A percentile compares a stretch with the other conserved stretches of the same genome.
phyloP scores from a whole-genome alignment of 2,888 invertebrate genomes.

The Drosophila atripex region DNA sequence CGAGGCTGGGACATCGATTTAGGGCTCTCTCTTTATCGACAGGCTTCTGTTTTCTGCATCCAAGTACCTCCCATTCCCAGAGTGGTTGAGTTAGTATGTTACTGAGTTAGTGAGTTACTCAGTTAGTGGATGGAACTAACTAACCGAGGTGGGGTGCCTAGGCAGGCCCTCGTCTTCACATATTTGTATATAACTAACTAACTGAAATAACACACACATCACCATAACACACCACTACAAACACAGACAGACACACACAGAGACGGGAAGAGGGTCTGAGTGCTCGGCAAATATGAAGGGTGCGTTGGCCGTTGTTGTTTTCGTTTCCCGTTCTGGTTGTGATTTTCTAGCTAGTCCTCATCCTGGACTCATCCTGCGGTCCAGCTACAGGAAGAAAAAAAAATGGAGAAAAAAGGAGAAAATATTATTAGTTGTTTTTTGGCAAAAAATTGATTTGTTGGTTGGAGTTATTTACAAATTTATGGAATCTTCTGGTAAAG shows the following conservation, averaged over 20 bases:
- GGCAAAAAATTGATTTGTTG: too few relatives aligned
- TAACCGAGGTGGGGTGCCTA: conserved; percentile 37
- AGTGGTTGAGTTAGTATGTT: too few relatives aligned
- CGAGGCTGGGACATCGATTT: neutral
- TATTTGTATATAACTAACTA: conserved; percentile 77
- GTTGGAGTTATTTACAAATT: too few relatives aligned
- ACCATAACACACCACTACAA: neutral
- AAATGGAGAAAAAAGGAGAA: too few relatives aligned
- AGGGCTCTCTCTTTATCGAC: conserved; percentile 10
- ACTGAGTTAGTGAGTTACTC: conserved; percentile 7
- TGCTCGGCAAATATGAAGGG: conserved; percentile 63
- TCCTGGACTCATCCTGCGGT: neutral
- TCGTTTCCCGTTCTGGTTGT: conserved; percentile 33
- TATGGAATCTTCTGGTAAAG: too few relatives aligned
- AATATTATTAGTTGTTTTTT: too few relatives aligned
- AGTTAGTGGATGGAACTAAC: conserved; percentile 28
- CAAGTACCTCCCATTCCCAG: too few relatives aligned
- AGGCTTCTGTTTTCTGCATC: conserved; percentile 8
- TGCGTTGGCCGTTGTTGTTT: conserved; percentile 51
- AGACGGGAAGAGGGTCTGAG: conserved; percentile 33
- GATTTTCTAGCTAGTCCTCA: conserved; percentile 15
- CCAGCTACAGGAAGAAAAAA: neutral
- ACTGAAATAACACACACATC: conserved; percentile 40
- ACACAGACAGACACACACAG: neutral
- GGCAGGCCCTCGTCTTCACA: conserved; percentile 55